These are phyloP conservation scores for Heliconius eleuchia DNA, from an alignment of 1,140 invertebrate species.

Conservation along the genomic window DNA sequence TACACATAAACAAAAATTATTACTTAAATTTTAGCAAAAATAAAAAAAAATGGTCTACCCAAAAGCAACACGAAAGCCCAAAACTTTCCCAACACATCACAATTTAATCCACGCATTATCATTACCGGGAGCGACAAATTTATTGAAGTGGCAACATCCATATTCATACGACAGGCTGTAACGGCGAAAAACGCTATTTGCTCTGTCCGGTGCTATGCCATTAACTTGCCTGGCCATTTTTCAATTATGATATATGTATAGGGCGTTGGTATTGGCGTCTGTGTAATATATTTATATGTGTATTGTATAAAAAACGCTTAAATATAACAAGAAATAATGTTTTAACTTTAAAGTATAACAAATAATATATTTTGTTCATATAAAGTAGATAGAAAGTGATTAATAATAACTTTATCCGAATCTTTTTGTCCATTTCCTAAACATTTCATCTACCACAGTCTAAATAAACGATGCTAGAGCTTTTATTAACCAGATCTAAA, in stretches of 20 bases:
- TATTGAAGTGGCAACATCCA: slow-evolving; percentile 49
- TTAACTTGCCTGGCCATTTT: slow-evolving; percentile 70
- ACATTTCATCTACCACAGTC: too few species aligned
- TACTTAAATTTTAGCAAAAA: not conserved
- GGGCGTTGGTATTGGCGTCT: slow-evolving; percentile 53
- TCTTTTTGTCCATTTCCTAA: too few species aligned
- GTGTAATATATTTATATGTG: not conserved
- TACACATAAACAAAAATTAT: too few species aligned
- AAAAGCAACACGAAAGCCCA: not conserved
- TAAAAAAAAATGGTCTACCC: not conserved
- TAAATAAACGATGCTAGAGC: too few species aligned
- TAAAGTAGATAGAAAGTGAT: too few species aligned
- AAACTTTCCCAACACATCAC: not conserved
- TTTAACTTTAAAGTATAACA: too few species aligned
- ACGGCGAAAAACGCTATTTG: slow-evolving; percentile 60
- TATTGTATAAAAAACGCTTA: not conserved
- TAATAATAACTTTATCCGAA: too few species aligned
- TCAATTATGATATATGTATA: slow-evolving; percentile 78
- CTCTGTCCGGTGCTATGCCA: slow-evolving; percentile 58
- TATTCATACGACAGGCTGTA: slow-evolving; percentile 45
- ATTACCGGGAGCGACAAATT: slow-evolving; percentile 41
- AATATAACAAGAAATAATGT: too few species aligned
- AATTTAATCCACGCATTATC: slow-evolving; percentile 37
- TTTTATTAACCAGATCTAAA: too few species aligned
- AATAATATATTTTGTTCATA: too few species aligned